phyloP scores from a whole-genome alignment of 2,888 invertebrate genomes.

The Tinea trinotella region DNA sequence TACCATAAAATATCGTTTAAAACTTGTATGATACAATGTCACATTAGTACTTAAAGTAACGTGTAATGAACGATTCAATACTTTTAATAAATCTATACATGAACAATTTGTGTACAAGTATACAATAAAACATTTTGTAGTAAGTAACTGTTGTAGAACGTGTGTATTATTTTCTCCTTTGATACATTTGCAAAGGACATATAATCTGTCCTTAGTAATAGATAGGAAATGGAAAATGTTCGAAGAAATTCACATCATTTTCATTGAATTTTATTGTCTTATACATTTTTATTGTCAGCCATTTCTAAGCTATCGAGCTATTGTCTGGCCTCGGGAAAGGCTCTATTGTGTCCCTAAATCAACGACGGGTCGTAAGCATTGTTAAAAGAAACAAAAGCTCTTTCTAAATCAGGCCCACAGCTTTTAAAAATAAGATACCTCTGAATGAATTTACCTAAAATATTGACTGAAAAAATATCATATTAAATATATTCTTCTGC shows the following conservation, averaged over 20 bases:
- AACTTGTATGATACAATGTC: background rate
- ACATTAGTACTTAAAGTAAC: background rate
- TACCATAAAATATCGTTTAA: background rate
- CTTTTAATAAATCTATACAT: too few relatives aligned
- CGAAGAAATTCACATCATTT: conserved; percentile 45
- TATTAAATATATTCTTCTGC: background rate
- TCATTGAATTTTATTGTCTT: conserved; percentile 50
- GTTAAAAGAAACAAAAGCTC: conserved; percentile 53
- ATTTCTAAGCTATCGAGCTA: conserved; percentile 57
- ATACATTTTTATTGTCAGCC: conserved; percentile 55
- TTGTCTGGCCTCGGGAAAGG: conserved; percentile 44
- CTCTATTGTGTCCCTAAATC: conserved; percentile 57
- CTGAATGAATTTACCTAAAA: conserved; percentile 17
- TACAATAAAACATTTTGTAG: too few relatives aligned
- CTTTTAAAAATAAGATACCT: conserved; percentile 39
- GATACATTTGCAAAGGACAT: background rate
- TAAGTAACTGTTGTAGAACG: background rate
- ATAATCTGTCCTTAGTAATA: conserved; percentile 28
- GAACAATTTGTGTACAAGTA: background rate
- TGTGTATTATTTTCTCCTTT: background rate
- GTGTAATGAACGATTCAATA: too few relatives aligned
- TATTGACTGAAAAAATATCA: background rate
- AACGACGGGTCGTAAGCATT: conserved; percentile 43
- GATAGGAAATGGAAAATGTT: conserved; percentile 32
- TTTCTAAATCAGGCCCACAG: conserved; percentile 47